phyloP scores from a whole-genome alignment of 2,888 invertebrate species.

The Aricia artaxerxes region DNA sequence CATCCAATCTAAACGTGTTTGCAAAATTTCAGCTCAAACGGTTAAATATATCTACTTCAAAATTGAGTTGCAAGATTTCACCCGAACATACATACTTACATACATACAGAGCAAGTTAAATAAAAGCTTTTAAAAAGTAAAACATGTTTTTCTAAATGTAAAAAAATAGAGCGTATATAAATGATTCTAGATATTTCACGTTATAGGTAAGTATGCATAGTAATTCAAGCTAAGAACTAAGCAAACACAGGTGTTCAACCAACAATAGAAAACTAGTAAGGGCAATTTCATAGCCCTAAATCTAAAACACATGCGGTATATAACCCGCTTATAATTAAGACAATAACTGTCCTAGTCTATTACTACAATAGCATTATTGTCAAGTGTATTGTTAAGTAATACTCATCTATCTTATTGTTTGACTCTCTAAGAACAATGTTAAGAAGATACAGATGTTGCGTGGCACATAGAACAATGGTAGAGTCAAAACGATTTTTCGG shows the following conservation, averaged over 20 bases:
- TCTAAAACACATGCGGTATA: slow-evolving; percentile 10
- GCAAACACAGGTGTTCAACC: background rate
- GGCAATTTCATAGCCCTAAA: background rate
- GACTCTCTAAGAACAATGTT: slow-evolving; percentile 1
- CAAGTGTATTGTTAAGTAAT: background rate
- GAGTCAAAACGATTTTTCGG: background rate
- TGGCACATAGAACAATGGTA: background rate
- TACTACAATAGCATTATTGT: background rate
- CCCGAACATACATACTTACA: too few relatives aligned
- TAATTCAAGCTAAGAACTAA: background rate
- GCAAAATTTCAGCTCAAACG: too few relatives aligned
- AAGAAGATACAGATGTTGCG: slow-evolving; percentile 12
- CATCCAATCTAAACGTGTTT: too few relatives aligned
- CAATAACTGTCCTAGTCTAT: background rate
- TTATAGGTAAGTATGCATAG: background rate
- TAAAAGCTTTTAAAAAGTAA: too few relatives aligned
- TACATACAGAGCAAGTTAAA: too few relatives aligned
- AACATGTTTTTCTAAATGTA: too few relatives aligned
- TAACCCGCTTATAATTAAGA: slow-evolving; percentile 12
- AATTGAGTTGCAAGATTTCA: too few relatives aligned
- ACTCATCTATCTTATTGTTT: background rate
- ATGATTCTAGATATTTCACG: too few relatives aligned
- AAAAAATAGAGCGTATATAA: too few relatives aligned
- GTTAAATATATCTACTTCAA: too few relatives aligned
- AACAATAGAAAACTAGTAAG: background rate